Base-by-base conservation (phyloP, 2,888 invertebrate genomes). In the Drosophila buzzatii region DNA sequence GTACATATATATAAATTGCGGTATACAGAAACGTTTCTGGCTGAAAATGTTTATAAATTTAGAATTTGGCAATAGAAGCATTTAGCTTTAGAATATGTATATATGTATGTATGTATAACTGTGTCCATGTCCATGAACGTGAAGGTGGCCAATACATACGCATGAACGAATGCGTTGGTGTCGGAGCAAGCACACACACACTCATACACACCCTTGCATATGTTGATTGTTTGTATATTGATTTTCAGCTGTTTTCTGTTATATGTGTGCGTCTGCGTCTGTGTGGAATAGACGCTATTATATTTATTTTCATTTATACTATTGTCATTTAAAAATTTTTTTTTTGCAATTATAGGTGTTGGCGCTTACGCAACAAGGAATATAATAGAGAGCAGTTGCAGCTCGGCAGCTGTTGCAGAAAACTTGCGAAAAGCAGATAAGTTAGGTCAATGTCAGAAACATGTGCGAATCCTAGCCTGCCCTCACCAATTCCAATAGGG, bases 381-480 rank as follows among this genome's bases (percentile, higher is more conserved):
- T 20, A 35, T 45, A 52, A 59, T 57, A 49, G 16, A 16, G 47
- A 37, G 23, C 51, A 37, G 9, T 3, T 49, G 56, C 27, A 41
- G 23, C 39, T 35, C 53, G 65, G 65, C 71, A 81, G 73, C 73
- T 82, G 81, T 56, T 68, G 47, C 59, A 60, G 57, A 53, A 60
- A 70, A 27, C 41, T 52, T 62, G 68, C 47, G 31, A 35, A 66
- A 75, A 66, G n/a, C 57, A 63, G 49, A 55, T 66, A 55, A 78
- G 72, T 70, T 74, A 72, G 87, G 89, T 89, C 86, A 89, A 89
- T 86, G 86, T 70, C 83, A 83, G 62, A 66, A 71, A 69, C 80
- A 79, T 75, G 83, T 79, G 87, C 72, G 60, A 73, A 68, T 58
- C 58, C 23, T 41, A n/a, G 39, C 53, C 51, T 56, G 59, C 69